Base-by-base conservation (phyloP, 2,888 invertebrate species). In the Thymelicus lineola region DNA sequence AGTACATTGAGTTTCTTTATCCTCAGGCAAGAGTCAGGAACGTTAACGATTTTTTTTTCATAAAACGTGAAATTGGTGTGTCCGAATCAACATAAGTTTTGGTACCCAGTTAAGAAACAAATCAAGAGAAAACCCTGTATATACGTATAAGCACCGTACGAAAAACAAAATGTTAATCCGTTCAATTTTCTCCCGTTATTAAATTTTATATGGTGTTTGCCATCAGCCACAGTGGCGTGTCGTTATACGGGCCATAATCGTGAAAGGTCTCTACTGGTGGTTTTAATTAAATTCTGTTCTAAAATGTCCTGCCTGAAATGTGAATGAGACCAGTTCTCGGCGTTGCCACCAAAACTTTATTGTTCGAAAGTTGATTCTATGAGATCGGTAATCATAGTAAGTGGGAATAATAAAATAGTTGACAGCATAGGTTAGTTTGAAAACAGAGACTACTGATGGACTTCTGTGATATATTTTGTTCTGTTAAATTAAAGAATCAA, bases 331-430 rank as follows among this genome's bases (percentile, higher is more conserved):
- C 50, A 60, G 60, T 67, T 58, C 48, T 57, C 38, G 35, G 45
- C 35, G 55, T 45, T 71, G 58, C 60, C 69, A 66, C 60, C 59
- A 62, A 66, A 71, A 46, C 57, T 69, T 73, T 73, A 71, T 73
- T 70, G 71, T 70, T 70, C 58, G 67, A 70, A 71, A 70, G 71
- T 61, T 58, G 48, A 71, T 73, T 70, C 73, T 71, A 67, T 61
- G 42, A 70, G 66, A 73, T 73, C 65, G 45, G 72, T 72, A 72
- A 73, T 73, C 70, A 73, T 71, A 66, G 66, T 61, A 70, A 71
- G 60, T 67, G 45, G 60, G 66, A 59, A 66, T 59, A 62, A 69
- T 64, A 66, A 73, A 73, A 71, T 69, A 66, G 66, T 69, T 60
- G 59, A 59, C 6, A 10, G 17, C 14, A 36, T 35, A 66, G 66